Percentiles rank a stretch among this genome's conserved stretches.
These are phyloP conservation scores for Anguilla marmorata DNA, from an alignment of 2,797 vertebrate species.

Conservation along the genomic window DNA sequence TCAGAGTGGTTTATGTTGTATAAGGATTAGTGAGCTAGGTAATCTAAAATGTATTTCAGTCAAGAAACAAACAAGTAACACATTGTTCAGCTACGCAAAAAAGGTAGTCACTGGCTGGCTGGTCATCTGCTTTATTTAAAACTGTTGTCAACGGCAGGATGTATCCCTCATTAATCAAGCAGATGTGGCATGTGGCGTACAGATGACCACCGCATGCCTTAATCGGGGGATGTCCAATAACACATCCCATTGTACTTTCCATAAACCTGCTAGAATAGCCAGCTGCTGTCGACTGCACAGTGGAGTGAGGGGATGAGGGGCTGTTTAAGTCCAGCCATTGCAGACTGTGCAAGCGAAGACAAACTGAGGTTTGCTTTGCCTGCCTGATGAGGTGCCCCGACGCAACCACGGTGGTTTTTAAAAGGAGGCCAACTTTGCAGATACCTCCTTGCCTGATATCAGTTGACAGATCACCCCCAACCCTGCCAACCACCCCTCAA, in stretches of 20 bases:
- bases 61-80: not conserved
- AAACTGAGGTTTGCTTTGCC: slow-evolving; percentile 6
- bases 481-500: not conserved
- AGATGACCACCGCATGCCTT: slow-evolving; percentile 24
- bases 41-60: slow-evolving; percentile 13
- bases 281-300: not conserved
- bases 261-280: slow-evolving; percentile 31
- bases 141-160: not conserved
- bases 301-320: not conserved
- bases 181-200: slow-evolving; percentile 1
- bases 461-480: not conserved
- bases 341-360: not conserved
- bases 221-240: not conserved
- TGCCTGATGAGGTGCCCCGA: not conserved
- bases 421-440: not conserved
- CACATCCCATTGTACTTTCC: slow-evolving; percentile 13
- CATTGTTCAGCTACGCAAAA: not conserved
- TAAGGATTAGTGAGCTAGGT: slow-evolving; percentile 18
- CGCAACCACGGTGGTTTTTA: slow-evolving; percentile 3
- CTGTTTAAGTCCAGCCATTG: not conserved
- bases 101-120: not conserved
- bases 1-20: not conserved
- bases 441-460: not conserved
- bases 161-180: not conserved
- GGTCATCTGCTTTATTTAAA: not conserved